Evolutionary conservation across 2,113 vertebrate species (phyloP).

Genomic region (Scortum barcoo): DNA sequence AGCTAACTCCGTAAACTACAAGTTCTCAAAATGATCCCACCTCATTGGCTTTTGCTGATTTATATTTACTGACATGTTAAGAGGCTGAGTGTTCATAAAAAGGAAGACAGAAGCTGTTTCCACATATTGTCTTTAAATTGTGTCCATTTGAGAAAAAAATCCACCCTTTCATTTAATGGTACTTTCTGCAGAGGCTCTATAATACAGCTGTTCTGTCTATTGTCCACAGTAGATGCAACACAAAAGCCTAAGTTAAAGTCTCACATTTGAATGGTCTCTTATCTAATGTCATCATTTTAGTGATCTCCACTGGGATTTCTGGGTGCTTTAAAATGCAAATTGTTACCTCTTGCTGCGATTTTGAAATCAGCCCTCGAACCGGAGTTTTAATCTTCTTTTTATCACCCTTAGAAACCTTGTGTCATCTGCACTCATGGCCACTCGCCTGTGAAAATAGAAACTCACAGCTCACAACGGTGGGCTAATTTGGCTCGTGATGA

Average conservation of each 20-base stretch:
- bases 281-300: not conserved
- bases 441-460: constrained; percentile 7
- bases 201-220: not conserved
- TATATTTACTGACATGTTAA: not conserved
- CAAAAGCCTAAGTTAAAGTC: not conserved
- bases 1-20: not conserved
- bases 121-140: not conserved
- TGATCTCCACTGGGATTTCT: not conserved
- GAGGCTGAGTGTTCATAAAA: not conserved
- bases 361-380: constrained; percentile 3
- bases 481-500: constrained; percentile 37
- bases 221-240: not conserved
- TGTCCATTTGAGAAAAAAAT: not conserved
- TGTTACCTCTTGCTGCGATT: constrained; percentile 9
- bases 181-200: not conserved
- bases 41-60: not conserved
- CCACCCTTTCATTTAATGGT: not conserved
- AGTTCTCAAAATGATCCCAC: not conserved
- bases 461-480: not conserved
- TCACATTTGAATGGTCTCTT: not conserved
- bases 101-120: not conserved
- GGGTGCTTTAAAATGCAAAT: constrained; percentile 35
- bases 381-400: constrained; percentile 39
- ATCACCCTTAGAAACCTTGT: not conserved
- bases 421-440: constrained; percentile 6